These are phyloP conservation scores for Onchidella celtica DNA, from an alignment of 2,888 invertebrate species.

Conservation along the genomic window DNA sequence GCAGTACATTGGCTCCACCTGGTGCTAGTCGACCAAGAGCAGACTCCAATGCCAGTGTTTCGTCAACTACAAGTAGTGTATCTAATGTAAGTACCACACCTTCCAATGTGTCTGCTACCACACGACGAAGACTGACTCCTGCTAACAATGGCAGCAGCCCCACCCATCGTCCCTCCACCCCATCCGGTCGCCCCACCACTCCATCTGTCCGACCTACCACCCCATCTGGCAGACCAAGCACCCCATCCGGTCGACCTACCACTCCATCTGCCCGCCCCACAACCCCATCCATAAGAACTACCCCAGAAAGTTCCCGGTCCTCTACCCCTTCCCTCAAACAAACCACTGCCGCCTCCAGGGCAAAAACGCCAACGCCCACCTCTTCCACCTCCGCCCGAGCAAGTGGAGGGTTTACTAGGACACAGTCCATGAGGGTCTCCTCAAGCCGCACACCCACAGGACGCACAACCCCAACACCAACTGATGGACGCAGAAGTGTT, in stretches of 20 bases:
- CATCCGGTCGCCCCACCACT: constrained; percentile 51
- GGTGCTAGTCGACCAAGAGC: constrained; percentile 27
- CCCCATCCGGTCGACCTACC: constrained; percentile 40
- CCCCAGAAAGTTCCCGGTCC: constrained; percentile 25
- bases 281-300: constrained; percentile 45
- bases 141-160: constrained; percentile 23
- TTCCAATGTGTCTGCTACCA: constrained; percentile 52
- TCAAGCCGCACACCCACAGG: constrained; percentile 45
- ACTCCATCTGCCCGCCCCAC: constrained; percentile 45
- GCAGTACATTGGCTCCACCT: constrained; percentile 49
- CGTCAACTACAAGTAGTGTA: constrained; percentile 56
- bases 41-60: constrained; percentile 50
- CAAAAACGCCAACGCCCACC: constrained; percentile 41
- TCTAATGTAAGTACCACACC: constrained; percentile 48
- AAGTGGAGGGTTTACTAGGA: constrained; percentile 48
- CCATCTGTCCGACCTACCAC: constrained; percentile 48
- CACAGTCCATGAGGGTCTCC: constrained; percentile 57
- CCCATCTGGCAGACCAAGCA: constrained; percentile 43
- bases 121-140: constrained; percentile 49
- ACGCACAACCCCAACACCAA: not conserved
- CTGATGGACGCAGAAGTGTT: constrained; percentile 48
- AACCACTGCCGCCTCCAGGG: constrained; percentile 33
- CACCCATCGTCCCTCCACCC: constrained; percentile 46
- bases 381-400: constrained; percentile 51
- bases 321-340: constrained; percentile 27